These are phyloP conservation scores for Liparis tanakae DNA, from an alignment of 2,797 vertebrate species.

Conservation along the genomic window DNA sequence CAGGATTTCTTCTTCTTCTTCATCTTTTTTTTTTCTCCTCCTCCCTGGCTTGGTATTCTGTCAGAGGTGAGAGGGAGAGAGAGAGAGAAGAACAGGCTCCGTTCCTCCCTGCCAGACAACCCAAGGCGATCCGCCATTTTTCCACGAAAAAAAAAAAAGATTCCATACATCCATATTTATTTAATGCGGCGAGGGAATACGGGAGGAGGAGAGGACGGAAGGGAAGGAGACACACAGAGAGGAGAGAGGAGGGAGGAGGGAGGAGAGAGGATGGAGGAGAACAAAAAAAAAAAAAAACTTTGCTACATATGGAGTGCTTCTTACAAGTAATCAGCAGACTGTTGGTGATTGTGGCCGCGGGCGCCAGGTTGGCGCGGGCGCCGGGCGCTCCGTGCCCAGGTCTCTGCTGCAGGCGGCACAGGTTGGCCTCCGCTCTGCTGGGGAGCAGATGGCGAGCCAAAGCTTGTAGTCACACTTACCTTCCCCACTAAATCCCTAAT, in stretches of 20 bases:
- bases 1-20: slow-evolving; percentile 68
- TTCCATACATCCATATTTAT: slow-evolving; percentile 78
- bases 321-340: slow-evolving; percentile 99
- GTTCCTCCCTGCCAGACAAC: slow-evolving; percentile 63
- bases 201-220: slow-evolving; percentile 65
- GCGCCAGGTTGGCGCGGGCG: slow-evolving; percentile 93
- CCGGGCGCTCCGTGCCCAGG: slow-evolving; percentile 96
- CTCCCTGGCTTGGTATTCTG: slow-evolving; percentile 61
- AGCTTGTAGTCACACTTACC: slow-evolving; percentile 99
- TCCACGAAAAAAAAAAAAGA: slow-evolving; percentile 11
- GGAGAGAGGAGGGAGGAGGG: slow-evolving; percentile 6
- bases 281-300: slow-evolving; percentile 83
- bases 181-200: slow-evolving; percentile 67
- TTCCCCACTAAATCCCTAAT: slow-evolving; percentile 99
- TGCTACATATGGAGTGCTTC: slow-evolving; percentile 98
- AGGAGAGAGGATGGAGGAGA: slow-evolving; percentile 14
- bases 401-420: slow-evolving; percentile 99
- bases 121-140: slow-evolving; percentile 54
- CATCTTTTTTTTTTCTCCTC: slow-evolving; percentile 40
- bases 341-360: slow-evolving; percentile 92
- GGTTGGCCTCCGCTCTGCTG: slow-evolving; percentile 99
- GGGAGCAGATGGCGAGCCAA: slow-evolving; percentile 99
- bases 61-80: slow-evolving; percentile 70
- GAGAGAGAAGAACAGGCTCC: slow-evolving; percentile 54
- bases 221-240: slow-evolving; percentile 57